A percentile compares a stretch with the other conserved stretches of the same genome.
Evolutionary conservation across 2,797 vertebrate genomes (phyloP).

Genomic region (Muscicapa comitata): DNA sequence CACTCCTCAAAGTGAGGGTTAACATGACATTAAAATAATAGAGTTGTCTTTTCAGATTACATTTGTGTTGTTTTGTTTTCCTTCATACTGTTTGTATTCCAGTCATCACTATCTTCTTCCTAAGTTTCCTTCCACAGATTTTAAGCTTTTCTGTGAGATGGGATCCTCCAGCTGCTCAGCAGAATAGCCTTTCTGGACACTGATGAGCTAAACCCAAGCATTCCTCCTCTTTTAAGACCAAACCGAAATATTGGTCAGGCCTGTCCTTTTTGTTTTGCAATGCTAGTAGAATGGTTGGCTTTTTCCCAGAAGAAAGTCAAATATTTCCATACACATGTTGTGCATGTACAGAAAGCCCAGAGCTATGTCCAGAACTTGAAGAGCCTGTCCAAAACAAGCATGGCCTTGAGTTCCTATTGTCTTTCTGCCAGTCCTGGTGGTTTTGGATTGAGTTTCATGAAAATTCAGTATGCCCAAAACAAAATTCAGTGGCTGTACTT

Average conservation of each 20-base stretch:
- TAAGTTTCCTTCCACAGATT: neutral
- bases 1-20: neutral
- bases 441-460: neutral
- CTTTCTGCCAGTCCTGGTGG: neutral
- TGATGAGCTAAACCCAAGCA: neutral
- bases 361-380: neutral
- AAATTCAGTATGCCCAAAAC: neutral
- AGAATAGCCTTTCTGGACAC: neutral
- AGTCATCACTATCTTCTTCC: neutral
- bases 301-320: neutral
- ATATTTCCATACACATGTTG: accelerated
- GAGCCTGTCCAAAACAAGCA: neutral
- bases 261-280: neutral
- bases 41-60: neutral
- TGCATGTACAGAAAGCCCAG: accelerated
- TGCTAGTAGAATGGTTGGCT: neutral
- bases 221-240: neutral
- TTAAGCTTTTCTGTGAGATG: neutral
- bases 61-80: neutral
- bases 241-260: neutral
- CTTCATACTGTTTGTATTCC: neutral
- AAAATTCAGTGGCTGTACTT: neutral
- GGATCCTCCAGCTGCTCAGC: neutral
- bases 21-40: neutral
- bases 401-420: neutral